phyloP scores from a whole-genome alignment of 1,140 invertebrate genomes.

The Drosophila chauvacae region DNA sequence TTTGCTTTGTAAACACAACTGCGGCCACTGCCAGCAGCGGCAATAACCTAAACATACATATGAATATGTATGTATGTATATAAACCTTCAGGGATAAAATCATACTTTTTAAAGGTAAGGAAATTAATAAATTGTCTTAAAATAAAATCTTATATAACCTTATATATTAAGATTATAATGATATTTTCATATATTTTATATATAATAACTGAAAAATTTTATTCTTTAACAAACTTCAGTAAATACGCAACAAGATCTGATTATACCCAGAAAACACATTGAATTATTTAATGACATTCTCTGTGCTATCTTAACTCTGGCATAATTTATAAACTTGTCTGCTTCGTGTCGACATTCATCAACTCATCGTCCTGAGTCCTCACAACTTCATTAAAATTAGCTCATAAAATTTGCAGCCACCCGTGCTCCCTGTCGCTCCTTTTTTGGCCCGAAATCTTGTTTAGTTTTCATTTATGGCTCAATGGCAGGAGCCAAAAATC shows the following conservation, averaged over 20 bases:
- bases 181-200: too few relatives aligned
- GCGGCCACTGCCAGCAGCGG: too few relatives aligned
- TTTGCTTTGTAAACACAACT: too few relatives aligned
- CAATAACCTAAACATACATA: too few relatives aligned
- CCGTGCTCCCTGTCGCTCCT: conserved; percentile 24
- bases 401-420: conserved; percentile 78
- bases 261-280: conserved; percentile 23
- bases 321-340: conserved; percentile 77
- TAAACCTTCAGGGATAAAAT: too few relatives aligned
- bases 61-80: too few relatives aligned
- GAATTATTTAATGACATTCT: conserved; percentile 42
- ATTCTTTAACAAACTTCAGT: not conserved
- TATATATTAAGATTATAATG: too few relatives aligned
- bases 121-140: too few relatives aligned
- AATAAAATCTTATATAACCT: too few relatives aligned
- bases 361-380: conserved; percentile 35
- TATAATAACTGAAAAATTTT: not conserved
- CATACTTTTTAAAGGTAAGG: too few relatives aligned
- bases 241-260: conserved; percentile 21
- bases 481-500: conserved; percentile 54
- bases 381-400: conserved; percentile 81
- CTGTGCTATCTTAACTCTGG: conserved; percentile 43
- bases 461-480: conserved; percentile 82
- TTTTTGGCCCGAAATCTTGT: conserved; percentile 72
- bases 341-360: conserved; percentile 74